Conservation (phyloP, 2,797 vertebrate species). For the Enteromius trimaculatus region DNA sequence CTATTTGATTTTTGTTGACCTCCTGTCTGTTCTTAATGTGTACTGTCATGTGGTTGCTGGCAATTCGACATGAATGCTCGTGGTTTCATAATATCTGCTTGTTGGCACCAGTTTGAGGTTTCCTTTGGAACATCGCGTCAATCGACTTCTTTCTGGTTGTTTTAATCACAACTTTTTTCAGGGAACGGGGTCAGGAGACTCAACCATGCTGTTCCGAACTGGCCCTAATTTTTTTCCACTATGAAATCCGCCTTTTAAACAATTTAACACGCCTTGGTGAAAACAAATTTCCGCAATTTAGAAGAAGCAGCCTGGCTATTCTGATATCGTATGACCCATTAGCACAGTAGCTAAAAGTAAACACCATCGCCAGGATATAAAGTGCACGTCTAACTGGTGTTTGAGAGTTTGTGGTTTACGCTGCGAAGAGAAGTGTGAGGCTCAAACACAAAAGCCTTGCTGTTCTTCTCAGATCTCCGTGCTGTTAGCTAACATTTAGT, state of each 20-base stretch:
- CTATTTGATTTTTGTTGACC: background rate
- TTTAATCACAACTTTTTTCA: background rate
- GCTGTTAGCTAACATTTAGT: background rate
- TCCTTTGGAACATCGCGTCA: background rate
- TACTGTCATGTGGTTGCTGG: background rate
- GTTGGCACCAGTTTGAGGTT: conserved; percentile 5
- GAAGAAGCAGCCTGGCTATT: background rate
- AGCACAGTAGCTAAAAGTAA: conserved; percentile 1
- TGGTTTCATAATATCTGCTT: background rate
- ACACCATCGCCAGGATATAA: background rate
- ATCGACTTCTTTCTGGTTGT: background rate
- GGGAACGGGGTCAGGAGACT: background rate
- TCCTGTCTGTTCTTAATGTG: background rate
- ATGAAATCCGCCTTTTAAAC: background rate
- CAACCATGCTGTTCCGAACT: conserved; percentile 1
- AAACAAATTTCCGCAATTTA: background rate
- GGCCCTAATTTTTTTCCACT: background rate
- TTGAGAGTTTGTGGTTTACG: conserved; percentile 8
- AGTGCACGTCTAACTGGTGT: background rate
- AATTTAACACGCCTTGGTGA: background rate
- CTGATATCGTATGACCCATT: conserved; percentile 8
- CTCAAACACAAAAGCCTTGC: background rate
- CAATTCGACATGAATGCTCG: background rate
- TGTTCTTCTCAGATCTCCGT: background rate
- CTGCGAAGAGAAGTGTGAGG: background rate